A percentile compares a stretch with the other conserved stretches of the same genome.
These are phyloP conservation scores for Azemiops feae DNA, from an alignment of 2,113 vertebrate genomes.

Conservation along the genomic window DNA sequence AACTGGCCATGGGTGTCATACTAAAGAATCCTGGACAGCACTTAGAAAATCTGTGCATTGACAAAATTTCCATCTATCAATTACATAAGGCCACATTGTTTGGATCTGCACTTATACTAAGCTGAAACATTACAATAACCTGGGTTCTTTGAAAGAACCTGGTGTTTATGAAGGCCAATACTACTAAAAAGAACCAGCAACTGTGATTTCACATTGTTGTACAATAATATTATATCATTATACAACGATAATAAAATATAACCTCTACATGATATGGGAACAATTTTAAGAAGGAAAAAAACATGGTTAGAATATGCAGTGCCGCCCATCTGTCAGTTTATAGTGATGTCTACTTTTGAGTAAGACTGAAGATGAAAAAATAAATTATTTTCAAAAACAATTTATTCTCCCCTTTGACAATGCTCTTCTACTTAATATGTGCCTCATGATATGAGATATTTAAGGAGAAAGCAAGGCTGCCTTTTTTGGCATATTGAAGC, in stretches of 20 bases:
- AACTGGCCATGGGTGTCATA: neutral
- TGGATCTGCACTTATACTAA: too few relatives aligned
- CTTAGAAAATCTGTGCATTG: neutral
- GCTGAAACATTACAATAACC: too few relatives aligned
- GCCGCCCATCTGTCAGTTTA: neutral
- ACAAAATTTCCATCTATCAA: neutral
- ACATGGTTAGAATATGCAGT: slow-evolving; percentile 34
- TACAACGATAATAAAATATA: neutral
- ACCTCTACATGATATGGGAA: neutral
- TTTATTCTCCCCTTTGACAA: slow-evolving; percentile 9
- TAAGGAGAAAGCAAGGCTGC: slow-evolving; percentile 20
- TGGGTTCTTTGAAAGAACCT: too few relatives aligned
- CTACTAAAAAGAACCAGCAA: too few relatives aligned
- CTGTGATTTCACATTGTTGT: too few relatives aligned
- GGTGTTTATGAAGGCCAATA: too few relatives aligned
- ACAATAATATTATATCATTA: too few relatives aligned
- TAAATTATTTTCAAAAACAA: neutral
- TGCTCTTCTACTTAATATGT: slow-evolving; percentile 9
- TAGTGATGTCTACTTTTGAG: neutral
- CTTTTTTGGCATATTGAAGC: slow-evolving; percentile 14
- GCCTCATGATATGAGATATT: slow-evolving; percentile 11
- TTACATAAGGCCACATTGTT: too few relatives aligned
- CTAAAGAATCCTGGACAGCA: neutral
- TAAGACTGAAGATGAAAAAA: slow-evolving; percentile 20
- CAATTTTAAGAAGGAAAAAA: neutral